phyloP scores from a whole-genome alignment of 2,888 invertebrate species.

The Drosophila ezoana region DNA sequence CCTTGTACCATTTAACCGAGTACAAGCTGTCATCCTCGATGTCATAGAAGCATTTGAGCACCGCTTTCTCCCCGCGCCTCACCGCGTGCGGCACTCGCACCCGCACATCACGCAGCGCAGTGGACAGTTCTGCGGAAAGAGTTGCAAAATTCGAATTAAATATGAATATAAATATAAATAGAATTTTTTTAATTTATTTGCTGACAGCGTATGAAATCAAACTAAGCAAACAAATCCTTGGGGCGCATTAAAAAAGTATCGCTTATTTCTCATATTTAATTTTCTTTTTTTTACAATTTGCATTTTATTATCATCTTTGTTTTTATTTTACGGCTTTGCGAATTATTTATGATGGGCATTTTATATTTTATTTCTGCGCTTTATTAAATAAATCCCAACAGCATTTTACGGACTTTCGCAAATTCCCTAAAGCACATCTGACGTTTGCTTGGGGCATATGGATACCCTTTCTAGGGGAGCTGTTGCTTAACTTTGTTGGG shows the following conservation, averaged over 20 bases:
- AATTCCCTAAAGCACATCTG: slow-evolving; percentile 47
- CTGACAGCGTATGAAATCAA: slow-evolving; percentile 35
- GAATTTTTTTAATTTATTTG: slow-evolving; percentile 49
- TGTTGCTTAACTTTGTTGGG: slow-evolving; percentile 4
- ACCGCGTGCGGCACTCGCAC: slow-evolving; percentile 89
- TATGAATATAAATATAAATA: slow-evolving; percentile 29
- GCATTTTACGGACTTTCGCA: slow-evolving; percentile 60
- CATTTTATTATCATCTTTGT: slow-evolving; percentile 69
- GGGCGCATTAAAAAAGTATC: slow-evolving; percentile 20
- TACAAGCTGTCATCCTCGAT: slow-evolving; percentile 91
- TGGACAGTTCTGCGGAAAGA: slow-evolving; percentile 63
- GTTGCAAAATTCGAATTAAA: not conserved
- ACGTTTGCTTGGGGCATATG: not conserved
- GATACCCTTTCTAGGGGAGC: not conserved
- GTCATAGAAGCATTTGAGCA: slow-evolving; percentile 90
- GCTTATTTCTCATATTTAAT: slow-evolving; percentile 31
- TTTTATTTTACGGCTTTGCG: slow-evolving; percentile 52
- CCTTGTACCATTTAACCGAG: slow-evolving; percentile 94
- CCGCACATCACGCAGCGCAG: slow-evolving; percentile 87
- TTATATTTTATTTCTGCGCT: slow-evolving; percentile 46
- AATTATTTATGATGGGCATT: slow-evolving; percentile 67
- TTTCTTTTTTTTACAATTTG: slow-evolving; percentile 58
- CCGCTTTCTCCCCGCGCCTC: slow-evolving; percentile 87
- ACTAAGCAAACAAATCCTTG: slow-evolving; percentile 52
- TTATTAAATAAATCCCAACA: slow-evolving; percentile 70